Evolutionary conservation across 2,888 invertebrate genomes (phyloP).

Genomic region (Adelognathus sp.): DNA sequence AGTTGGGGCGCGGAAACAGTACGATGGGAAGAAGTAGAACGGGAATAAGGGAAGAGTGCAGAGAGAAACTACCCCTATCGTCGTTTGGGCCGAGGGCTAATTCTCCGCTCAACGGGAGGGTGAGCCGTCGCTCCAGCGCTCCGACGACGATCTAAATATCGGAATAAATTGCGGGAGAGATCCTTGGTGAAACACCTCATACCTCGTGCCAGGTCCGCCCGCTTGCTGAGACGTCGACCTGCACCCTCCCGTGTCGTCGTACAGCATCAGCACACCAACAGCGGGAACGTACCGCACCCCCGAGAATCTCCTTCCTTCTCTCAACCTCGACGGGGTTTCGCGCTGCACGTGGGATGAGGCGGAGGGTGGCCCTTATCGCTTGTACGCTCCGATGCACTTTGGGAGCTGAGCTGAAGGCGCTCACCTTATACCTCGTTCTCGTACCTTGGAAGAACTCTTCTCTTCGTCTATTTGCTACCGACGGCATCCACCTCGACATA

Average conservation of each 20-base stretch:
- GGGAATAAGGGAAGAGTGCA: slow-evolving; percentile 22
- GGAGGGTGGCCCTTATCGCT: slow-evolving; percentile 78
- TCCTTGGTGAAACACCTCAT: slow-evolving; percentile 38
- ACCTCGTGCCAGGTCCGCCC: slow-evolving; percentile 23
- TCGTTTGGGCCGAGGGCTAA: slow-evolving; percentile 42
- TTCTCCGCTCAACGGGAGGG: slow-evolving; percentile 33
- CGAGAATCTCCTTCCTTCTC: not conserved
- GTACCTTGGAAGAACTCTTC: slow-evolving; percentile 53
- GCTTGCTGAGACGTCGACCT: slow-evolving; percentile 48
- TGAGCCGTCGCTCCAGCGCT: slow-evolving; percentile 26
- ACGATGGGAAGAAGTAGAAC: slow-evolving; percentile 14
- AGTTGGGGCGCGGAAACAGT: not conserved
- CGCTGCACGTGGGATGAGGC: slow-evolving; percentile 21
- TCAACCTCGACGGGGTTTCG: not conserved
- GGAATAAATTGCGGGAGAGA: slow-evolving; percentile 75
- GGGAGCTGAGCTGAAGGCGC: slow-evolving; percentile 66
- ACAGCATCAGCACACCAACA: slow-evolving; percentile 39
- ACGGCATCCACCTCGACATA: slow-evolving; percentile 56
- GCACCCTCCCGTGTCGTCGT: slow-evolving; percentile 40
- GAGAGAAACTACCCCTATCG: slow-evolving; percentile 39
- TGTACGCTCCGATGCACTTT: slow-evolving; percentile 78
- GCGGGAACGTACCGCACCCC: not conserved
- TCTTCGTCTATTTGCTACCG: slow-evolving; percentile 67
- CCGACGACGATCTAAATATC: slow-evolving; percentile 73
- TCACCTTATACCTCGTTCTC: slow-evolving; percentile 68